A percentile compares a stretch with the other conserved stretches of the same genome.
Conservation (phyloP, 2,113 vertebrate genomes). For the Mus musculus region GRCm39 chr11:47249001-47249500, state of each 20-base stretch:
- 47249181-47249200: background rate
- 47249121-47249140: background rate
- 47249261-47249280: background rate
- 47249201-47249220: background rate
- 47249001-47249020: background rate
- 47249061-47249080: background rate
- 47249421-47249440: background rate
- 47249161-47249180: background rate
- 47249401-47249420: background rate
- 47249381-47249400: background rate
- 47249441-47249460: background rate
- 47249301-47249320: background rate
- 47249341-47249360: background rate
- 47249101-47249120: background rate
- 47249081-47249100: background rate
- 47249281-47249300: background rate
- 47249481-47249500: background rate
- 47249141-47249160: background rate
- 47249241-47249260: background rate
- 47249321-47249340: constrained; percentile 33
- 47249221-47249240: background rate
- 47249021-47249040: background rate
- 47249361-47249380: background rate
- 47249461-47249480: background rate
- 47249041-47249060: background rate